Evolutionary conservation across 2,888 invertebrate species (phyloP), one percentile per base, ranked within the genome.

Genomic region (Ischnura elegans): DNA sequence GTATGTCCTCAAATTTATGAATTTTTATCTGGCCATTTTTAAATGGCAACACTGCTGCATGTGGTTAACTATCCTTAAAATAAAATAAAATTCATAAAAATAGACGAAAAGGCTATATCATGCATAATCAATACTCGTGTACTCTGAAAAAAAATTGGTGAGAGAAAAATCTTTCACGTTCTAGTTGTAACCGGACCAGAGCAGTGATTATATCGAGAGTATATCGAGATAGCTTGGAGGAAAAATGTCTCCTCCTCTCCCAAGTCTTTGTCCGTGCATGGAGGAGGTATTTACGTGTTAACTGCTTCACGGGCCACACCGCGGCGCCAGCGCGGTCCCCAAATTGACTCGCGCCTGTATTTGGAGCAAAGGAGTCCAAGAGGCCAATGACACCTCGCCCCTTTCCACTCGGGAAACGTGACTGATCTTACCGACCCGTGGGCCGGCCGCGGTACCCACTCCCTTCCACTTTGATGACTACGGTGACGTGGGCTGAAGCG

Each of bases 311-410:
- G n/a, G 21, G 55, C 55, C 25, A 61, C 61, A n/a, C 25, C 61
- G 43, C n/a, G 90, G 90, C 90, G 90, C 90, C 90, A 61, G 55
- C 8, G 43, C 25, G 25, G 19, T 61, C 61, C 13, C 61, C 25
- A 90, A 90, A 66, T 90, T 90, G 42, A 90, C 29, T 47, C 76
- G 36, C 61, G 55, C 61, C 90, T 61, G 46, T 61, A 90, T 90
- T 61, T 61, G 90, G 42, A 90, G 90, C 55, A 61, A 76, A 36
- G 76, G 87, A 87, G 87, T 87, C 55, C 42, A 76, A 76, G 10
- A 36, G 87, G 87, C 61, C 90, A 90, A 61, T 61, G 90, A 90
- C 61, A 61, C 42, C 90, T 43, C 61, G 43, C 36, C 55, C 61
- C 10, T 16, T 61, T 36, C 76, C 10, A n/a, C 29, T 10, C 8